A percentile compares a stretch with the other conserved stretches of the same genome.
Conservation (phyloP, 2,113 vertebrate genomes). For the Grammomys dolichurus region DNA sequence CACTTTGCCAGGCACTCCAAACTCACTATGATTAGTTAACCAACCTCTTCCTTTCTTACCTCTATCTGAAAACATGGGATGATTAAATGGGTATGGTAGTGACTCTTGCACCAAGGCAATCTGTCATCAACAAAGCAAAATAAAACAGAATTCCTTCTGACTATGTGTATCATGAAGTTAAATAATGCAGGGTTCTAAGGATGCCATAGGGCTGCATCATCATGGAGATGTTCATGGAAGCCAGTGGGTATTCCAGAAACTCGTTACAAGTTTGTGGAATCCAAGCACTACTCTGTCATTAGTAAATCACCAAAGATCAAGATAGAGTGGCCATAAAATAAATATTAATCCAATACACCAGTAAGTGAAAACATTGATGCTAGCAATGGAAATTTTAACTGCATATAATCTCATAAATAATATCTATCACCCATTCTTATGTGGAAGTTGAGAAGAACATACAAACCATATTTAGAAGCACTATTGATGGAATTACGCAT, state of each 20-base stretch:
- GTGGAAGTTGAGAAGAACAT: neutral
- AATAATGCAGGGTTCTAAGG: neutral
- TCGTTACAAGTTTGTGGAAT: neutral
- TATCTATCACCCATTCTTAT: neutral
- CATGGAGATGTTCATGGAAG: neutral
- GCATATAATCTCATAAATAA: neutral
- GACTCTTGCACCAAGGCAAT: neutral
- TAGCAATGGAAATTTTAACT: conserved; percentile 8
- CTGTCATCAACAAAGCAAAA: neutral
- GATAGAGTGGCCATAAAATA: neutral
- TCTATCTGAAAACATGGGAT: neutral
- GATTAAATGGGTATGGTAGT: neutral
- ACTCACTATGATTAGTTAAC: neutral
- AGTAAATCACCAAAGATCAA: neutral
- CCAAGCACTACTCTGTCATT: neutral
- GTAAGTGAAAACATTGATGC: neutral
- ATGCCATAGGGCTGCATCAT: neutral
- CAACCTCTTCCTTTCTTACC: neutral
- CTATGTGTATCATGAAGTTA: neutral
- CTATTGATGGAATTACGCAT: neutral
- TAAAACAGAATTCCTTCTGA: neutral
- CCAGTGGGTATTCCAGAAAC: neutral
- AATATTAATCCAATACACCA: neutral
- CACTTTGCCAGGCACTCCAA: neutral
- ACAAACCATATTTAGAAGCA: neutral